Conservation (phyloP, 2,797 vertebrate genomes). For the Gallinago stenura region DNA sequence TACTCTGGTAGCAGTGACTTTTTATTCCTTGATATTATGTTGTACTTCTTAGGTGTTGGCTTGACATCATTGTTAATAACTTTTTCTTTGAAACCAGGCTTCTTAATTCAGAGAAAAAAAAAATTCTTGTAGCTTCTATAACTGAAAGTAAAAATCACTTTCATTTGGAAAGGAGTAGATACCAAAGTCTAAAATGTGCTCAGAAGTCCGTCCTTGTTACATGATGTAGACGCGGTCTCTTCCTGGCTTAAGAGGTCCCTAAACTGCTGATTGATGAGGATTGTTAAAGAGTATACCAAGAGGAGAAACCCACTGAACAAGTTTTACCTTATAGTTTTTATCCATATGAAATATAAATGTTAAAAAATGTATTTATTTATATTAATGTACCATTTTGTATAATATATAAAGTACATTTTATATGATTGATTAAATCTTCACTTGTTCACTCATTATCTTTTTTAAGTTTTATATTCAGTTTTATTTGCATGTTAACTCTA, state of each 20-base stretch:
- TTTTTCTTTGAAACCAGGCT: neutral
- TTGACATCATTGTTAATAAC: neutral
- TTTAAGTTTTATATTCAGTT: neutral
- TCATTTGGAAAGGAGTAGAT: neutral
- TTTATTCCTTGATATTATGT: neutral
- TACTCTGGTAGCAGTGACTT: neutral
- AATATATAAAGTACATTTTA: neutral
- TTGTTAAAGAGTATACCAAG: neutral
- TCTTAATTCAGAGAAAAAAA: neutral
- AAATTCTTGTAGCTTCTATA: neutral
- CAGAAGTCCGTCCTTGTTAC: neutral
- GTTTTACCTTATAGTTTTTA: neutral
- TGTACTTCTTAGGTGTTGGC: neutral
- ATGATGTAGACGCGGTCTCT: neutral
- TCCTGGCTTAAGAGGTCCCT: neutral
- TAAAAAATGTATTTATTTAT: slow-evolving; percentile 15
- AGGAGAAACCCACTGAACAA: neutral
- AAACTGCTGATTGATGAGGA: neutral
- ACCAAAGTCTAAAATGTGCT: neutral
- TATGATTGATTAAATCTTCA: neutral
- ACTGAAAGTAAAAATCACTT: neutral
- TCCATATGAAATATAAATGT: neutral
- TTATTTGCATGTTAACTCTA: neutral
- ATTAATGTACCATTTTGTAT: neutral
- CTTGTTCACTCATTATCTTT: rapidly evolving